These are phyloP conservation scores for Ibidorhyncha struthersii DNA, from an alignment of 2,113 vertebrate genomes.

Conservation along the genomic window DNA sequence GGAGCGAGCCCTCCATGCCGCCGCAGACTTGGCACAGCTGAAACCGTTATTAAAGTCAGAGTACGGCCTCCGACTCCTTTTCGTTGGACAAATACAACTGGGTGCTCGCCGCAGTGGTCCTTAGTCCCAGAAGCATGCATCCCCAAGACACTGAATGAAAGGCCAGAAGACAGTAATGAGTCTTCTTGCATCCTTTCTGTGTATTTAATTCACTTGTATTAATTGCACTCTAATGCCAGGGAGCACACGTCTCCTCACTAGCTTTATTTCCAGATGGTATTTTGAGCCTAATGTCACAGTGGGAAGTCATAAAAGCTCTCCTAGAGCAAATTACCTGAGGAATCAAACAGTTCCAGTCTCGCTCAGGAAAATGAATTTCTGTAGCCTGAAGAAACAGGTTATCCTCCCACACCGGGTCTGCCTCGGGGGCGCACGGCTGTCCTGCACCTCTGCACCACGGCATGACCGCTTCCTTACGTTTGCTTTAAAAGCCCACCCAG, in stretches of 20 bases:
- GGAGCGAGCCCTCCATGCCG: too few species aligned
- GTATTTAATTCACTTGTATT: neutral
- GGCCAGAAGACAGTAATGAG: neutral
- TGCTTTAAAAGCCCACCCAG: neutral
- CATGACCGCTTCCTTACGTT: neutral
- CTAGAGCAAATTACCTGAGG: slow-evolving; percentile 42
- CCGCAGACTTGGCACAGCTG: neutral
- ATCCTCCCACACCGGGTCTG: neutral
- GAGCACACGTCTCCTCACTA: neutral
- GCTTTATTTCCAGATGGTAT: slow-evolving; percentile 40
- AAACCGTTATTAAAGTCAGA: neutral
- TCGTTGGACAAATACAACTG: neutral
- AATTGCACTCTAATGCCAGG: slow-evolving; percentile 2
- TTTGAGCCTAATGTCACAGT: slow-evolving; percentile 40
- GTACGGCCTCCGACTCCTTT: neutral
- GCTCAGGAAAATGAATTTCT: neutral
- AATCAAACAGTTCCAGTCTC: neutral
- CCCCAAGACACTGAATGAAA: neutral
- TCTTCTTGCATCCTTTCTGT: neutral
- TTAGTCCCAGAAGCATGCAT: neutral
- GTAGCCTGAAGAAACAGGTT: neutral
- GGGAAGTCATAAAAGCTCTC: slow-evolving; percentile 38
- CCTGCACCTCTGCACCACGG: neutral
- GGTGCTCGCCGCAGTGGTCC: neutral
- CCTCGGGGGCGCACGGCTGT: accelerated